Percentiles rank a stretch among this genome's conserved stretches.
Conservation (phyloP, 2,797 vertebrate species). For the Pseudochirops cupreus region DNA sequence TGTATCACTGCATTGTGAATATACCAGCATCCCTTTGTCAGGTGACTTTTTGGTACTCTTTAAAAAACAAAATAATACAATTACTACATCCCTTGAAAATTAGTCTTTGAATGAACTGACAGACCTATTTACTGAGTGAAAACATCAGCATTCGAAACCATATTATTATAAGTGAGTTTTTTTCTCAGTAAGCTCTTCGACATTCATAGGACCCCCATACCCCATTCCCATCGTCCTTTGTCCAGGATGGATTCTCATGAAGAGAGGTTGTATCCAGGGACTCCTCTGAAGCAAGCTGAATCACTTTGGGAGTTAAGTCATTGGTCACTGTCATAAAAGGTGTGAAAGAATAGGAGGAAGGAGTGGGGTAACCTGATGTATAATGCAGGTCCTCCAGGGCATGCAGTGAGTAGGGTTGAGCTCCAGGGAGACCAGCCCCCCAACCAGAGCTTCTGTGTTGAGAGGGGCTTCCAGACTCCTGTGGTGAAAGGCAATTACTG, state of each 20-base stretch:
- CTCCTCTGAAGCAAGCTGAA: slow-evolving; percentile 85
- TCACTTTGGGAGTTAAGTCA: slow-evolving; percentile 89
- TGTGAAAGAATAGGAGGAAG: slow-evolving; percentile 86
- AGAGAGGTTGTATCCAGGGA: slow-evolving; percentile 78
- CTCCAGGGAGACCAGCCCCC: slow-evolving; percentile 80
- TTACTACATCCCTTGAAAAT: slow-evolving; percentile 22
- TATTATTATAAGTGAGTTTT: background rate
- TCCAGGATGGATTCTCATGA: slow-evolving; percentile 88
- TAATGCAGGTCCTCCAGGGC: slow-evolving; percentile 92
- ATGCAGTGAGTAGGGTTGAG: slow-evolving; percentile 91
- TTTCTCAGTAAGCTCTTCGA: slow-evolving; percentile 89
- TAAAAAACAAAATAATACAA: background rate
- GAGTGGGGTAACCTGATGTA: slow-evolving; percentile 84
- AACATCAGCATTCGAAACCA: background rate
- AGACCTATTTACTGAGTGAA: background rate
- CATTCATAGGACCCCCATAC: slow-evolving; percentile 92
- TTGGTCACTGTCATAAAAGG: slow-evolving; percentile 87
- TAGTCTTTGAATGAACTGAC: background rate
- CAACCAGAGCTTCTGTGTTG: slow-evolving; percentile 89
- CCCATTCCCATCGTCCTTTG: slow-evolving; percentile 89
- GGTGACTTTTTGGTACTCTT: background rate
- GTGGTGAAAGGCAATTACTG: slow-evolving; percentile 86
- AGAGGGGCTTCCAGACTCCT: slow-evolving; percentile 84
- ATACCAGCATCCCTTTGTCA: background rate
- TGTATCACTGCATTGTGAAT: background rate